Evolutionary conservation across 2,888 invertebrate genomes (phyloP).

Genomic region (Pedicia rivosa): DNA sequence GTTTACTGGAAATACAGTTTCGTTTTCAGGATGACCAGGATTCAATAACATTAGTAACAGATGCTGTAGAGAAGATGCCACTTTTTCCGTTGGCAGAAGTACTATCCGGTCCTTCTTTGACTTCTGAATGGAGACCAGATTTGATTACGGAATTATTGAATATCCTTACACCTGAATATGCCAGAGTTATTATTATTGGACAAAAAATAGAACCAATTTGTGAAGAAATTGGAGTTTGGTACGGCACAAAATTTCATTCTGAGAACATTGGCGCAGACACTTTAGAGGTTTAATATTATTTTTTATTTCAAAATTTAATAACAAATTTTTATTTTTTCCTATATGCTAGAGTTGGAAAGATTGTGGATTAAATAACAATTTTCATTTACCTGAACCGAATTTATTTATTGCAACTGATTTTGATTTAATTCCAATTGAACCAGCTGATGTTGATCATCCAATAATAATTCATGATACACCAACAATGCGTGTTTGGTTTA

Average conservation of each 20-base stretch:
- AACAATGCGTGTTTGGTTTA: slow-evolving; percentile 78
- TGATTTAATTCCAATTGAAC: slow-evolving; percentile 45
- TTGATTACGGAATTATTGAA: slow-evolving; percentile 56
- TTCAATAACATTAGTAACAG: slow-evolving; percentile 52
- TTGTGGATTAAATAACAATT: slow-evolving; percentile 42
- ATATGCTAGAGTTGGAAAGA: slow-evolving; percentile 65
- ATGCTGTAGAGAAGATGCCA: slow-evolving; percentile 49
- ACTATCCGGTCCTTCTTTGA: slow-evolving; percentile 57
- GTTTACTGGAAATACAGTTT: slow-evolving; percentile 66
- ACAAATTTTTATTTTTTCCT: too few relatives aligned
- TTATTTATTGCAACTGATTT: slow-evolving; percentile 84
- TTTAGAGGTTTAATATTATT: too few relatives aligned
- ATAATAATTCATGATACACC: slow-evolving; percentile 63
- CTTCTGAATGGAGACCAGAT: slow-evolving; percentile 76
- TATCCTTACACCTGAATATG: slow-evolving; percentile 62
- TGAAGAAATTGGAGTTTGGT: slow-evolving; percentile 68
- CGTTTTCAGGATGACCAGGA: slow-evolving; percentile 74
- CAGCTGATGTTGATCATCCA: slow-evolving; percentile 45
- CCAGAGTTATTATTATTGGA: slow-evolving; percentile 58
- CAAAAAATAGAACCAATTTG: slow-evolving; percentile 59
- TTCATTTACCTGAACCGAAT: slow-evolving; percentile 69
- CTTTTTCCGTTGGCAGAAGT: slow-evolving; percentile 75
- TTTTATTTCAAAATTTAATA: too few relatives aligned
- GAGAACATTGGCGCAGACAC: slow-evolving; percentile 47
- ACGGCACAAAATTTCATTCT: slow-evolving; percentile 72